Conservation (phyloP, 2,113 vertebrate species). For the Micronycteris hirsuta region DNA sequence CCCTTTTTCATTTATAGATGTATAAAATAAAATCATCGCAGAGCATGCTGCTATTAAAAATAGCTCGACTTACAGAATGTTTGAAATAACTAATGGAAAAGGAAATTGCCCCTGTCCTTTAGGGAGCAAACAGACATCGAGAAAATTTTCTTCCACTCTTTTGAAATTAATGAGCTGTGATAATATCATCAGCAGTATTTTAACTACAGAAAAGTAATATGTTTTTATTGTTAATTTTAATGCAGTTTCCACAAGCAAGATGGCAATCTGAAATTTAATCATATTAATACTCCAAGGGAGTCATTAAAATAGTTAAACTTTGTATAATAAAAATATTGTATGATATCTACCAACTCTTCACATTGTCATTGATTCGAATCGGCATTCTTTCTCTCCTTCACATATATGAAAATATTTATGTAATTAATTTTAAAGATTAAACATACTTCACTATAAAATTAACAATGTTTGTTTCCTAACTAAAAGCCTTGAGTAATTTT, state of each 20-base stretch:
- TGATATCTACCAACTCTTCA: background rate
- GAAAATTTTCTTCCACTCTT: background rate
- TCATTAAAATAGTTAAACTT: slow-evolving; percentile 32
- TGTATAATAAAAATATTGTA: background rate
- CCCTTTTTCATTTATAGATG: slow-evolving; percentile 27
- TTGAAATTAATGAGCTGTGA: slow-evolving; percentile 70
- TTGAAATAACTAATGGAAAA: slow-evolving; percentile 21
- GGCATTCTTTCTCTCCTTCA: background rate
- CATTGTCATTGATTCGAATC: background rate
- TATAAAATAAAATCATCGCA: slow-evolving; percentile 21
- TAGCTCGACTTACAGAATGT: background rate
- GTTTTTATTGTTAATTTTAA: slow-evolving; percentile 69
- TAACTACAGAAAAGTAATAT: slow-evolving; percentile 56
- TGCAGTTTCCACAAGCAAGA: slow-evolving; percentile 53
- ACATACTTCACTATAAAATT: background rate
- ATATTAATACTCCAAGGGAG: slow-evolving; percentile 10
- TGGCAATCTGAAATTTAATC: slow-evolving; percentile 57
- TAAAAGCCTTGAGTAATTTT: background rate
- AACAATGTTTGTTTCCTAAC: background rate
- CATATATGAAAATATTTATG: background rate
- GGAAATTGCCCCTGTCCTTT: background rate
- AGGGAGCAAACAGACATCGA: background rate
- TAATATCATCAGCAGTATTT: slow-evolving; percentile 69
- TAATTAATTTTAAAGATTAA: background rate
- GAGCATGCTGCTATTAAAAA: slow-evolving; percentile 27